These are phyloP conservation scores for Hestina assimilis DNA, from an alignment of 1,140 invertebrate genomes.

Conservation along the genomic window DNA sequence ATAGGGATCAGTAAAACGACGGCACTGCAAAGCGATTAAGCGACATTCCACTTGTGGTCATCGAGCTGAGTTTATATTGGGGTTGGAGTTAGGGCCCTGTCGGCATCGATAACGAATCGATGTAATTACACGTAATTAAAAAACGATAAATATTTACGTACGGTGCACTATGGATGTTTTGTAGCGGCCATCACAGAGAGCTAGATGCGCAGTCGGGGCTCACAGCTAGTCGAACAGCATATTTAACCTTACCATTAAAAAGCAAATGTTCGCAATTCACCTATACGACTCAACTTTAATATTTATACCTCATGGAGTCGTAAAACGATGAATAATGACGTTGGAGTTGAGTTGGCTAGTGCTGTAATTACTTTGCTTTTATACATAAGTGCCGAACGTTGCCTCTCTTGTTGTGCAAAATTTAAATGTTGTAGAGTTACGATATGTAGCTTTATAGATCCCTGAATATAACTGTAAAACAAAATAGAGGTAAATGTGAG, in stretches of 20 bases:
- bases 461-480: constrained; percentile 45
- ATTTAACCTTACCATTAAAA: constrained; percentile 75
- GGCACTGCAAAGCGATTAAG: constrained; percentile 68
- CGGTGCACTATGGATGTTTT: constrained; percentile 56
- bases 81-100: constrained; percentile 34
- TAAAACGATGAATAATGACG: constrained; percentile 78
- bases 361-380: constrained; percentile 73
- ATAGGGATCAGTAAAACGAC: constrained; percentile 75
- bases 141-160: constrained; percentile 54
- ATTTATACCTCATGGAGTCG: constrained; percentile 75
- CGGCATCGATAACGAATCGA: constrained; percentile 45
- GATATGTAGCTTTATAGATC: constrained; percentile 47
- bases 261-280: constrained; percentile 76
- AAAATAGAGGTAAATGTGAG: constrained; percentile 8
- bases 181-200: constrained; percentile 43
- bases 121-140: constrained; percentile 67
- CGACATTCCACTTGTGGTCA: constrained; percentile 60
- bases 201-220: constrained; percentile 53
- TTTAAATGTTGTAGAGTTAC: constrained; percentile 58
- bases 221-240: constrained; percentile 57
- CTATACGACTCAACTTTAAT: constrained; percentile 76
- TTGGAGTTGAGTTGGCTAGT: constrained; percentile 70
- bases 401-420: constrained; percentile 67
- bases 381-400: constrained; percentile 56
- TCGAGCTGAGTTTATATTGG: constrained; percentile 38